Evolutionary conservation across 2,113 vertebrate genomes (phyloP).

Genomic region (Saccopteryx bilineata): DNA sequence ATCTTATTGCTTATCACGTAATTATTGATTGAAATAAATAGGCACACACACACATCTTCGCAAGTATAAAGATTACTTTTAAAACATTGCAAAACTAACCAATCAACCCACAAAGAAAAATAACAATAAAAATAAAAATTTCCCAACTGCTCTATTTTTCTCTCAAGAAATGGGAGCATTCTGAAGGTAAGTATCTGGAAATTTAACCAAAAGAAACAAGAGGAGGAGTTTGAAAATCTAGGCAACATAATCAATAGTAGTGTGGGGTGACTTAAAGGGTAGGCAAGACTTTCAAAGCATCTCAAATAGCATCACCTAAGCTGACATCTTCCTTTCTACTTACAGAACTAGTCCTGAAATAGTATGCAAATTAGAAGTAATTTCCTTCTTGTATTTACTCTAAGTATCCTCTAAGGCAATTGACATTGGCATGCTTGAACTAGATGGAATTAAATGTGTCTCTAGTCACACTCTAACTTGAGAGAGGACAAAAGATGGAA

Average conservation of each 20-base stretch:
- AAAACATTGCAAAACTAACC: not conserved
- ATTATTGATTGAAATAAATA: not conserved
- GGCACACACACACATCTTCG: not conserved
- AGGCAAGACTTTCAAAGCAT: not conserved
- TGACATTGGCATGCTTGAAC: not conserved
- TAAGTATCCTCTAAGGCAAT: not conserved
- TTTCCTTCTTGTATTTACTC: not conserved
- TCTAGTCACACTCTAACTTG: not conserved
- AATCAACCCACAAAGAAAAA: not conserved
- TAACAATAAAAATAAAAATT: not conserved
- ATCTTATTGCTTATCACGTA: not conserved
- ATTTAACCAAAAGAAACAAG: not conserved
- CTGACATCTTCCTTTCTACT: not conserved
- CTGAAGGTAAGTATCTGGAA: not conserved
- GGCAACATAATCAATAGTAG: not conserved
- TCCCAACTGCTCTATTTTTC: not conserved
- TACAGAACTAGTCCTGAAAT: not conserved
- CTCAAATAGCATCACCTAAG: not conserved
- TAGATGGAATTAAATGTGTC: not conserved
- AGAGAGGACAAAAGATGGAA: not conserved
- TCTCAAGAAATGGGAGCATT: not conserved
- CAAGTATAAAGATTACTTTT: not conserved
- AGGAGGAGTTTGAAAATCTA: not conserved
- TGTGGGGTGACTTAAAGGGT: not conserved
- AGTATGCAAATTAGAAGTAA: not conserved